Base-by-base conservation (phyloP, 2,113 vertebrate species). In the Dasyprocta punctata region DNA sequence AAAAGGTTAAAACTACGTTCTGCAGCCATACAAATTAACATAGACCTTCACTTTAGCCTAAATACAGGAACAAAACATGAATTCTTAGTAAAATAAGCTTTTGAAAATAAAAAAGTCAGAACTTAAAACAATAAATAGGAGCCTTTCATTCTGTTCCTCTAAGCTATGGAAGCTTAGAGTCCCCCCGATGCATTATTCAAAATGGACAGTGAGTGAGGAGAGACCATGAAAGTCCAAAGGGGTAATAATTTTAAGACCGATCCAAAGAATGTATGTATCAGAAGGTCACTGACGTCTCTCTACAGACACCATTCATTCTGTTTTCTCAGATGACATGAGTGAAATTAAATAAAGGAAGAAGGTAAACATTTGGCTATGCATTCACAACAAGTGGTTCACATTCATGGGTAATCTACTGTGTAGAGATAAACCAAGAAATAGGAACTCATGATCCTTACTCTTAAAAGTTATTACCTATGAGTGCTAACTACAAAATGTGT, bases 1-100 rank as follows among this genome's bases (percentile, higher is more conserved):
- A 88, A 96, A 97, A 96, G 88, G 63, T 95, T 94, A 95, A 94
- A 96, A 71, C 36, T 86, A 52, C 49, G 82, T 94, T 95, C 60
- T 82, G 38, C 38, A 82, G 47, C 26, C 36, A 77, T 26, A 86
- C 19, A 92, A 90, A 96, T 96, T 84, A 96, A 82, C 86, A 90
- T 16, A 85, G n/a, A 24, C 6, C 20, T 81, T n/a, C 10, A 63
- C 67, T 61, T 3, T 33, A 87, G 49, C 47, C 85, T 83, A 2
- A 12, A 20, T 49, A 38, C 24, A 87, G 4, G 49, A 88, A 85
- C 20, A 90, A 92, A 95, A 88, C 52, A 56, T 88, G n/a, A 88
- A n/a, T 67, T 52, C 86, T 92, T 47, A 92, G 60, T 71, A 96
- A 97, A 82, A 95, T 49, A 92, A 95, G 78, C 71, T 80, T 38